These are phyloP conservation scores for Oscheius sp. DNA, from an alignment of 2,888 invertebrate species.

Conservation along the genomic window DNA sequence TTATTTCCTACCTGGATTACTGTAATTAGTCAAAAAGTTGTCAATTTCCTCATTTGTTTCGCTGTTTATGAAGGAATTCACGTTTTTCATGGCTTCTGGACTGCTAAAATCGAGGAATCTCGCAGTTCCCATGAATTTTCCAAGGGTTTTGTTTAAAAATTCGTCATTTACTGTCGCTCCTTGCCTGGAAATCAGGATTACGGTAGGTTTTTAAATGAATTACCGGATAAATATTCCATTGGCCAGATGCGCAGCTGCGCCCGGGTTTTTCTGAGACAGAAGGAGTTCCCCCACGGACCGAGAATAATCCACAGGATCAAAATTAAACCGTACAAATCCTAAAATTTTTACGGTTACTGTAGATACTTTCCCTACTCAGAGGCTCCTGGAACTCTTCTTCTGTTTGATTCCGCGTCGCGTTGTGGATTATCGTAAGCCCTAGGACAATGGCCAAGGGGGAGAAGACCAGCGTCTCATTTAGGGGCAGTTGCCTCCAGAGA, in stretches of 20 bases:
- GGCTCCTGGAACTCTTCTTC: slow-evolving; percentile 11
- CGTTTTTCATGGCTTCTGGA: background rate
- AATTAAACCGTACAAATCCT: slow-evolving; percentile 4
- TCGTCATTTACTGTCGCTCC: background rate
- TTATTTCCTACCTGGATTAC: background rate
- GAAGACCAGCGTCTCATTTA: slow-evolving; percentile 40
- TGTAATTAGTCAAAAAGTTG: too few species aligned
- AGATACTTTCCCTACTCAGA: background rate
- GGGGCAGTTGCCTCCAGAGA: slow-evolving; percentile 22
- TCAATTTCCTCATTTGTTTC: background rate
- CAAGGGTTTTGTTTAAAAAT: background rate
- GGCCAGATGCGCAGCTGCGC: background rate
- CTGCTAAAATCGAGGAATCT: background rate
- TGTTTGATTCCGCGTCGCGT: background rate
- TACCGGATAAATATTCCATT: background rate
- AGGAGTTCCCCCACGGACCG: background rate
- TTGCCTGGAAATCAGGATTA: slow-evolving; percentile 3
- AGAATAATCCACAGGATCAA: slow-evolving; percentile 2
- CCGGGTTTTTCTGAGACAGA: background rate
- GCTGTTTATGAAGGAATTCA: background rate
- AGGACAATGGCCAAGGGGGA: slow-evolving; percentile 58
- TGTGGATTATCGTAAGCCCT: slow-evolving; percentile 59
- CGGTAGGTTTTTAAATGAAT: background rate
- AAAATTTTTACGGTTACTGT: background rate
- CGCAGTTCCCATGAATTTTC: background rate